A percentile compares a stretch with the other conserved stretches of the same genome.
These are phyloP conservation scores for Ictalurus furcatus DNA, from an alignment of 2,113 vertebrate genomes.

Conservation along the genomic window DNA sequence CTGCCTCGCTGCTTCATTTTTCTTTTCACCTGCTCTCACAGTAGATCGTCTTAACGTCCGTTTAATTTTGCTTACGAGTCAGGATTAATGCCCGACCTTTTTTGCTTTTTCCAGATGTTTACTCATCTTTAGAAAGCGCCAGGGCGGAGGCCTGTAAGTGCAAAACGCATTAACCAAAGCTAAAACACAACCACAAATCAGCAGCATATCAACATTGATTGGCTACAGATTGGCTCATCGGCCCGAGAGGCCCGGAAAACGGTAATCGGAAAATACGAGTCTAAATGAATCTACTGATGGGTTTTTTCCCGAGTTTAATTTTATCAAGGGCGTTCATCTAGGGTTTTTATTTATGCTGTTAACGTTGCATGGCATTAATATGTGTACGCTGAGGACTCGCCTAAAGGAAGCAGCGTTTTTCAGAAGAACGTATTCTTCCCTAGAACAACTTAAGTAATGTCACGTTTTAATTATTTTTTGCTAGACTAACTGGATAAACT, in stretches of 20 bases:
- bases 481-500: background rate
- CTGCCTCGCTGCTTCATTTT: background rate
- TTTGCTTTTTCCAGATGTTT: too few relatives aligned
- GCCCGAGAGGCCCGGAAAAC: background rate
- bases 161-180: background rate
- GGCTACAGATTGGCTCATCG: background rate
- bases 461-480: background rate
- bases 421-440: background rate
- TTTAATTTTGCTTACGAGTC: background rate
- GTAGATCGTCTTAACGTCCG: constrained; percentile 6
- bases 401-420: background rate
- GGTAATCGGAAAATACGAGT: background rate
- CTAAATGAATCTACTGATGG: background rate
- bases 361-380: background rate
- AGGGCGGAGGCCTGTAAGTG: background rate
- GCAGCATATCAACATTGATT: background rate
- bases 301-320: background rate
- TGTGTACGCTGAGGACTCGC: background rate
- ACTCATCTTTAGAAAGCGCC: background rate
- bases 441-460: background rate
- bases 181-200: background rate
- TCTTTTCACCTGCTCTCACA: background rate
- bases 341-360: background rate
- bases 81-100: background rate
- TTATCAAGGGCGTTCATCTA: background rate